Conservation (phyloP, 2,113 vertebrate species). For the Protomyctophum bolini region DNA sequence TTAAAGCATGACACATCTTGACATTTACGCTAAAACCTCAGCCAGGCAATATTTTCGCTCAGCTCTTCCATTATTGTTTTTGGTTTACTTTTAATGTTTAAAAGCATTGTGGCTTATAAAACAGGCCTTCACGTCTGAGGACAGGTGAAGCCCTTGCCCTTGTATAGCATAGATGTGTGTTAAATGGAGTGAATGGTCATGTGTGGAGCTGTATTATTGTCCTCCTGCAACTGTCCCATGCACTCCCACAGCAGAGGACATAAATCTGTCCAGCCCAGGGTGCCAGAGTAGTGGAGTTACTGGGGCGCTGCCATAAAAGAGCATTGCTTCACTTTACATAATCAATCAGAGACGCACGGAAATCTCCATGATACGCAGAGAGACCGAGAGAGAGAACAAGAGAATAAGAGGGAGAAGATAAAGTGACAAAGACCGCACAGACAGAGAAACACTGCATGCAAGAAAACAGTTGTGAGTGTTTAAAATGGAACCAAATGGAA, state of each 20-base stretch:
- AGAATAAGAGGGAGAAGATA: neutral
- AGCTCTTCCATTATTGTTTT: too few species aligned
- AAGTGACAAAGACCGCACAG: slow-evolving; percentile 17
- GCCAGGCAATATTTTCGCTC: too few species aligned
- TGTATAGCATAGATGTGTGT: slow-evolving; percentile 19
- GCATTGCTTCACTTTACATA: slow-evolving; percentile 80
- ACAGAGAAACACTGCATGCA: slow-evolving; percentile 43
- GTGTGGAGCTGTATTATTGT: slow-evolving; percentile 63
- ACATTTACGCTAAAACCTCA: too few species aligned
- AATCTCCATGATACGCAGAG: slow-evolving; percentile 71
- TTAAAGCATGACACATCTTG: too few species aligned
- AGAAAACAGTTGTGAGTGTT: neutral
- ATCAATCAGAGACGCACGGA: slow-evolving; percentile 79
- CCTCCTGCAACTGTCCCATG: slow-evolving; percentile 66
- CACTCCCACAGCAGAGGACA: slow-evolving; percentile 62
- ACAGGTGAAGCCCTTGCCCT: slow-evolving; percentile 20
- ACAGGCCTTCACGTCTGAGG: neutral
- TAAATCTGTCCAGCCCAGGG: slow-evolving; percentile 69
- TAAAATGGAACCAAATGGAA: too few species aligned
- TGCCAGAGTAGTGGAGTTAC: slow-evolving; percentile 68
- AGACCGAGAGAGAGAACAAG: slow-evolving; percentile 19
- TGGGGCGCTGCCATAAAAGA: slow-evolving; percentile 67
- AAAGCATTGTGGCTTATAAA: too few species aligned
- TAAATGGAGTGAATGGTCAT: slow-evolving; percentile 54
- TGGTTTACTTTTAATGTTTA: too few species aligned